Percentiles rank a stretch among this genome's conserved stretches.
phyloP scores from a whole-genome alignment of 2,888 invertebrate species.

The Barypeithes pellucidus region DNA sequence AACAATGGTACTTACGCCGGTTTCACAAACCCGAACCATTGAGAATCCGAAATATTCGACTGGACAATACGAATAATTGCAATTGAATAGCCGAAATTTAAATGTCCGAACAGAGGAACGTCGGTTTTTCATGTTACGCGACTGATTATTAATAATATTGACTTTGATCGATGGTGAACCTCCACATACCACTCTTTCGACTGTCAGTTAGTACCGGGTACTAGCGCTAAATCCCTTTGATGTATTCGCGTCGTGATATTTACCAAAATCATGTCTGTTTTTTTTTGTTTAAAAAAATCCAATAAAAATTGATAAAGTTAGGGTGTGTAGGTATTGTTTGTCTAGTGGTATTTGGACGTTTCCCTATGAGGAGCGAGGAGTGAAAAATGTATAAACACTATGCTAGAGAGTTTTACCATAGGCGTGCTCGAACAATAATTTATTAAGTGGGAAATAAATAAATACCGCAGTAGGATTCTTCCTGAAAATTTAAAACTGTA shows the following conservation, averaged over 20 bases:
- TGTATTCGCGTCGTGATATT: conserved; percentile 12
- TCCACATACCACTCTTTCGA: conserved; percentile 40
- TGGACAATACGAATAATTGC: conserved; percentile 63
- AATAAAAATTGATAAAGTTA: neutral
- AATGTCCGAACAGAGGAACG: conserved; percentile 50
- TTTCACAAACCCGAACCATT: conserved; percentile 11
- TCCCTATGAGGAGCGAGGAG: no score
- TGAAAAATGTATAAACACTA: no score
- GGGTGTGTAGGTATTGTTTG: no score
- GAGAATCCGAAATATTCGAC: conserved; percentile 59
- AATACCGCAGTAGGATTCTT: no score
- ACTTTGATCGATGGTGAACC: conserved; percentile 53
- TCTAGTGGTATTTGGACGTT: no score
- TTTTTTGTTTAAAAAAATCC: neutral
- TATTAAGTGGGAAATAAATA: no score
- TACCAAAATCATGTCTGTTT: conserved; percentile 11
- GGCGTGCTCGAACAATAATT: no score
- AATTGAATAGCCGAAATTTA: conserved; percentile 62
- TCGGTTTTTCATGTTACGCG: conserved; percentile 51
- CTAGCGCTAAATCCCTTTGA: conserved; percentile 42
- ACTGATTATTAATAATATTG: conserved; percentile 55
- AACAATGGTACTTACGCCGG: neutral
- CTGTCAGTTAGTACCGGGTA: conserved; percentile 43
- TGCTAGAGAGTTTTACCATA: no score
- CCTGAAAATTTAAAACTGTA: no score